Conservation (phyloP, 2,113 vertebrate genomes). For the Myiopsitta monachus region DNA sequence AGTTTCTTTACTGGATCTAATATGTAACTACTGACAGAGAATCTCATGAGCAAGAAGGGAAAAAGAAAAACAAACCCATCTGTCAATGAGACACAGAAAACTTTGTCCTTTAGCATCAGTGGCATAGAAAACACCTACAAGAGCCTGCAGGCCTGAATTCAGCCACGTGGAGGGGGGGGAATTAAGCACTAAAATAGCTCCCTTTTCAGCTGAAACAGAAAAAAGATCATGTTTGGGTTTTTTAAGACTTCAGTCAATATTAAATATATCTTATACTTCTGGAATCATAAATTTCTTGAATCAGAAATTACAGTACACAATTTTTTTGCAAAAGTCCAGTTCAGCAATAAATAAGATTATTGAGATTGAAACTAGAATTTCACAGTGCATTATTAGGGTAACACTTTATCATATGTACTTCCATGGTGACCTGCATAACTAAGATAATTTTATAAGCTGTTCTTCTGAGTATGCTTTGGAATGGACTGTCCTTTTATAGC, state of each 20-base stretch:
- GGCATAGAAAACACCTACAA: not conserved
- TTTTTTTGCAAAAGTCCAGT: not conserved
- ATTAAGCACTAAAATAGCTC: not conserved
- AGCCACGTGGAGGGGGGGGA: slow-evolving; percentile 43
- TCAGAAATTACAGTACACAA: not conserved
- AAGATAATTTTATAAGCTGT: not conserved
- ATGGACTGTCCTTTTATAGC: not conserved
- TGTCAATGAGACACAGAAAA: not conserved
- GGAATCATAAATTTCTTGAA: not conserved
- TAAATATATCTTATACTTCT: not conserved
- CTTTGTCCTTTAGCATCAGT: not conserved
- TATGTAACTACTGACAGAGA: not conserved
- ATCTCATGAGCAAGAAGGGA: not conserved
- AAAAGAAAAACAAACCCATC: not conserved
- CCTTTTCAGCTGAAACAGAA: not conserved
- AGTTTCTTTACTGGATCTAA: not conserved
- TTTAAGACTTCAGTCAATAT: not conserved
- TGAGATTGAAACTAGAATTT: not conserved
- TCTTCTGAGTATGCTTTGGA: not conserved
- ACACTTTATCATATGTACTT: not conserved
- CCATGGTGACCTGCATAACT: not conserved
- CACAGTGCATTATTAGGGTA: not conserved
- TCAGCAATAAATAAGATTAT: not conserved
- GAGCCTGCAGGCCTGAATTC: not conserved
- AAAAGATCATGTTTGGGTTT: not conserved